Conservation (phyloP, 2,113 vertebrate genomes). For the Microtus montanus region DNA sequence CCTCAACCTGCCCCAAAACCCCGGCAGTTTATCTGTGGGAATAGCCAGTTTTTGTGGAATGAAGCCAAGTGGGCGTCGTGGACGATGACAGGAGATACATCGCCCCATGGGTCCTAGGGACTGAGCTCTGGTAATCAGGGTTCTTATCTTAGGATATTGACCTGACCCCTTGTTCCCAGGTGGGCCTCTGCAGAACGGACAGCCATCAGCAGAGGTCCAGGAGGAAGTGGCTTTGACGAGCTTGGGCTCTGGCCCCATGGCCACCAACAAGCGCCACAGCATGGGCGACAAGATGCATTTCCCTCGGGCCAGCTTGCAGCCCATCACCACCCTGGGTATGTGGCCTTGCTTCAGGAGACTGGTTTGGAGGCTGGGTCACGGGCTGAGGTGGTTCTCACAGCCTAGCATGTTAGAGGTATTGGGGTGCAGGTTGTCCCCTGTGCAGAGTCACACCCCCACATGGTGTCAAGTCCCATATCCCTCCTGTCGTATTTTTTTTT, state of each 20-base stretch:
- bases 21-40: not conserved
- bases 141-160: not conserved
- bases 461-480: not conserved
- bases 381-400: not conserved
- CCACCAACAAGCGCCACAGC: conserved; percentile 93
- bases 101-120: not conserved
- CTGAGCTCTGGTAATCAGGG: not conserved
- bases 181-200: conserved; percentile 92
- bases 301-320: conserved; percentile 91
- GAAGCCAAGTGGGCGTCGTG: not conserved
- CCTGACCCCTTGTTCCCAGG: conserved; percentile 82
- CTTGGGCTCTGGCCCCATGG: conserved; percentile 85
- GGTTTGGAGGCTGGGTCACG: not conserved
- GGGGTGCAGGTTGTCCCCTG: not conserved
- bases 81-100: not conserved
- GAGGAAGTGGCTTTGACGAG: conserved; percentile 95
- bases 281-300: conserved; percentile 94
- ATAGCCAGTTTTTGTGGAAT: not conserved
- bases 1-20: fast-evolving
- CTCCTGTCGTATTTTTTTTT: not conserved
- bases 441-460: fast-evolving
- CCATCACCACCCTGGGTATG: conserved; percentile 96
- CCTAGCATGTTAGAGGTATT: not conserved
- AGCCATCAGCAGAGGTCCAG: conserved; percentile 94
- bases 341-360: not conserved